Evolutionary conservation across 2,113 vertebrate genomes (phyloP), one percentile per base, ranked within the genome.

Genomic region (Gymnocephalus cernua): DNA sequence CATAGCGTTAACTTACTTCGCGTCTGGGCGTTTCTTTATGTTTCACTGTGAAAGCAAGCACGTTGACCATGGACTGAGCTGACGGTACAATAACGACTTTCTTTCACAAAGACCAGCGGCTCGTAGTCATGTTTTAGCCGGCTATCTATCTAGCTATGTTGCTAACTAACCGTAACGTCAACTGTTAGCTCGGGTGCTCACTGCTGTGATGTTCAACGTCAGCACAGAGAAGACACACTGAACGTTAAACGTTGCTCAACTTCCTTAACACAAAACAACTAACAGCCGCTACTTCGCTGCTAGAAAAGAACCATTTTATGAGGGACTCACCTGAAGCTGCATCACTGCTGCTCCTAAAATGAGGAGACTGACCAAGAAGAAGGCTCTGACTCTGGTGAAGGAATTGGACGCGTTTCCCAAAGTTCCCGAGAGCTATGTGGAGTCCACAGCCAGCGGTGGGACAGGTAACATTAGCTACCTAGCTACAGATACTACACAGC

Each of bases 401-500:
- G 98, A 99, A 80, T 79, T 99, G 90, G 98, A 99, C 89, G 98
- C 98, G 67, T 99, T 99, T 79, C 98, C 98, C 1, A 99, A 99
- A 94, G 95, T 99, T 80, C 98, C 98, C 44, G 97, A 98, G 48
- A 99, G 98, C 93, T 99, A 99, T 85, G 96, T 99, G 87, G 97
- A 99, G 92, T 96, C 98, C 7, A 96, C 98, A 71, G 95, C 96
- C 0, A 98, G 88, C 82, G 93, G 93, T 0, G 93, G 93, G 48
- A 93, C 93, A 91, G 93, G 93, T 93, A 85, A 50, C 61, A 12
- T 23, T 27, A 2, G 29, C 29, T 29, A 48, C 38, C 35, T 41
- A 41, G 38, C 38, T 41, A 48, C 38, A 14, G 11, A 51, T 0
- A 27, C 21, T 0, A 2, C 19, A 15, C 15, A 27, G 23, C 29